These are phyloP conservation scores for Nesometra sesokonis DNA, from an alignment of 35 echinoderm and acorn worm genomes.

Conservation along the genomic window DNA sequence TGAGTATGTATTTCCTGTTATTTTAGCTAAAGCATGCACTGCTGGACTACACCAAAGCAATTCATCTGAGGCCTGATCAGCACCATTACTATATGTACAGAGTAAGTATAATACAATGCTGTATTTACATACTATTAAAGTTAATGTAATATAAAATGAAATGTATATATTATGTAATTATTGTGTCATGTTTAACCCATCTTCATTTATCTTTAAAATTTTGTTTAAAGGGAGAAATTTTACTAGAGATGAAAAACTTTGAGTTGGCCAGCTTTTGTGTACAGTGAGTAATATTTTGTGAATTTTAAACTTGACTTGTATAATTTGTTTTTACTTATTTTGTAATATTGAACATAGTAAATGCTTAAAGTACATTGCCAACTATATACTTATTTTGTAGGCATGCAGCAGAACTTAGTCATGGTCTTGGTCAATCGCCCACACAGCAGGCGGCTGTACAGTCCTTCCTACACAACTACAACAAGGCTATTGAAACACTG, in stretches of 20 bases:
- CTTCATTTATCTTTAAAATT: neutral
- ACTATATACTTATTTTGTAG: constrained; percentile 9
- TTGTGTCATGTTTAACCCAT: no score
- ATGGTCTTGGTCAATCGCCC: constrained; percentile 78
- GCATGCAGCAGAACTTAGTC: constrained; percentile 90
- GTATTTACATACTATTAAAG: no score
- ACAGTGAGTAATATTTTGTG: constrained; percentile 28
- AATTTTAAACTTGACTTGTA: neutral
- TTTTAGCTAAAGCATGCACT: constrained; percentile 75
- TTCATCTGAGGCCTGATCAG: constrained; percentile 79
- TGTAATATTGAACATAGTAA: neutral
- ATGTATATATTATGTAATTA: no score
- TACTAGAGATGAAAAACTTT: constrained; percentile 93
- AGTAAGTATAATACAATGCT: neutral
- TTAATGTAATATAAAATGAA: no score
- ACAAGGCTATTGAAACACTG: constrained; percentile 73
- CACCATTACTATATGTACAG: constrained; percentile 98
- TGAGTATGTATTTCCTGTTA: neutral
- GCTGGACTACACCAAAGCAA: constrained; percentile 91
- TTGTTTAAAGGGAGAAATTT: constrained; percentile 41
- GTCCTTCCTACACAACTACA: constrained; percentile 91
- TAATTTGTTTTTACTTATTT: neutral
- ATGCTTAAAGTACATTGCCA: neutral
- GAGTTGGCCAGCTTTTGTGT: constrained; percentile 98
- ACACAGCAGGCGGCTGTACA: constrained; percentile 97